A percentile compares a stretch with the other conserved stretches of the same genome.
phyloP scores from a whole-genome alignment of 1,140 invertebrate genomes.

The Formica selysi region DNA sequence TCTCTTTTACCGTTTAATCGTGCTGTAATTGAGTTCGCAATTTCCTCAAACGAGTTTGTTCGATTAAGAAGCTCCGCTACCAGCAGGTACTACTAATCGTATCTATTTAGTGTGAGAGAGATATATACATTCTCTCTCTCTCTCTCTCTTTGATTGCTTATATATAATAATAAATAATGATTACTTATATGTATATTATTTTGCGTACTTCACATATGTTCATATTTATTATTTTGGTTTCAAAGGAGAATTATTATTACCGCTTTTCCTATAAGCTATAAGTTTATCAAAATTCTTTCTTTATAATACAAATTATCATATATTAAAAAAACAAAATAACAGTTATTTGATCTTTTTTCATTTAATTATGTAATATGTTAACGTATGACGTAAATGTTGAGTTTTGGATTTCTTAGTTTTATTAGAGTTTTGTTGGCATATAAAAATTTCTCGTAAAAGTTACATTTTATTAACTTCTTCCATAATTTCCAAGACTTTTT shows the following conservation, averaged over 20 bases:
- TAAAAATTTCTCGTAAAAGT: background rate
- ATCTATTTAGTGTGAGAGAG: background rate
- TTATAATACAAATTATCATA: background rate
- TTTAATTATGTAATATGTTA: background rate
- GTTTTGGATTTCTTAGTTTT: background rate
- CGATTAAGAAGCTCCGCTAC: background rate
- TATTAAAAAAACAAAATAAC: background rate
- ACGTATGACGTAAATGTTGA: background rate
- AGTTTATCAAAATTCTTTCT: background rate
- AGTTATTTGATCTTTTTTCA: background rate
- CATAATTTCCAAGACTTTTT: background rate
- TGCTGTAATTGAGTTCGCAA: conserved; percentile 28
- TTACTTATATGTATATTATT: background rate
- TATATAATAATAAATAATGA: background rate
- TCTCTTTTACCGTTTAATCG: background rate
- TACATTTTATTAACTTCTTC: background rate
- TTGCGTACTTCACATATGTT: no score
- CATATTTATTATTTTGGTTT: background rate
- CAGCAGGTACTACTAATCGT: background rate
- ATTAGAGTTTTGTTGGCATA: background rate
- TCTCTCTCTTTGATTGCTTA: no score
- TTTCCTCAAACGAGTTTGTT: background rate
- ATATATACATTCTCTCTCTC: no score
- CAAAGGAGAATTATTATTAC: background rate
- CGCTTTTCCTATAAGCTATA: background rate